Evolutionary conservation across 2,888 invertebrate species (phyloP).

Genomic region (Dysmachus trigonus): DNA sequence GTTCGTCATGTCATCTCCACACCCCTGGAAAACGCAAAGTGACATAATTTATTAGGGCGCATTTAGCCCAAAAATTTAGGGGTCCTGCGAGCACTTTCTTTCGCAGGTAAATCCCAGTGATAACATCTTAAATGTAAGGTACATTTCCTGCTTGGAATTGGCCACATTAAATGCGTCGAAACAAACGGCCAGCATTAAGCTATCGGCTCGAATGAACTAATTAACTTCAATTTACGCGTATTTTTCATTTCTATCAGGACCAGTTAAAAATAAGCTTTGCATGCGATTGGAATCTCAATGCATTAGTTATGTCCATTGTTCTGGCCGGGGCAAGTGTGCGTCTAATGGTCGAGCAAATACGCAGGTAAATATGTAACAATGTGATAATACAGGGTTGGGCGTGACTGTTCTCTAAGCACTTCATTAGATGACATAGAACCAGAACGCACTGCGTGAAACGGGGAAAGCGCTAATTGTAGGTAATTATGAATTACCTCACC

Average conservation of each 20-base stretch:
- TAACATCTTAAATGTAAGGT: slow-evolving; percentile 3
- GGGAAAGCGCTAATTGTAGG: slow-evolving; percentile 4
- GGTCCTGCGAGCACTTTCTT: background rate
- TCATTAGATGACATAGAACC: slow-evolving; percentile 23
- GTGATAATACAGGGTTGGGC: background rate
- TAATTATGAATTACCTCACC: background rate
- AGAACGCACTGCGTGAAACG: background rate
- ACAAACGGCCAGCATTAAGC: background rate
- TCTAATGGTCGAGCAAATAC: slow-evolving; percentile 20
- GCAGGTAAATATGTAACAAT: background rate
- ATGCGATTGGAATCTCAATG: background rate
- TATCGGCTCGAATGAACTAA: background rate
- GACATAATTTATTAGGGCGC: background rate
- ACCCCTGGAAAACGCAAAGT: background rate
- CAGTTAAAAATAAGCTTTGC: background rate
- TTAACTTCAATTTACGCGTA: slow-evolving; percentile 31
- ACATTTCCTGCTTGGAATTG: slow-evolving; percentile 12
- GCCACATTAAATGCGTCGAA: background rate
- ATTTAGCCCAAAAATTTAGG: background rate
- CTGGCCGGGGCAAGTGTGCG: background rate
- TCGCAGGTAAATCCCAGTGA: background rate
- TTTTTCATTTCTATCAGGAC: slow-evolving; percentile 24
- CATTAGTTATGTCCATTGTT: slow-evolving; percentile 22
- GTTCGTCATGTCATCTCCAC: background rate
- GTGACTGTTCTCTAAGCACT: slow-evolving; percentile 5